Percentiles rank a stretch among this genome's conserved stretches.
Evolutionary conservation across 2,888 invertebrate species (phyloP).

Genomic region (Melieria omissa): DNA sequence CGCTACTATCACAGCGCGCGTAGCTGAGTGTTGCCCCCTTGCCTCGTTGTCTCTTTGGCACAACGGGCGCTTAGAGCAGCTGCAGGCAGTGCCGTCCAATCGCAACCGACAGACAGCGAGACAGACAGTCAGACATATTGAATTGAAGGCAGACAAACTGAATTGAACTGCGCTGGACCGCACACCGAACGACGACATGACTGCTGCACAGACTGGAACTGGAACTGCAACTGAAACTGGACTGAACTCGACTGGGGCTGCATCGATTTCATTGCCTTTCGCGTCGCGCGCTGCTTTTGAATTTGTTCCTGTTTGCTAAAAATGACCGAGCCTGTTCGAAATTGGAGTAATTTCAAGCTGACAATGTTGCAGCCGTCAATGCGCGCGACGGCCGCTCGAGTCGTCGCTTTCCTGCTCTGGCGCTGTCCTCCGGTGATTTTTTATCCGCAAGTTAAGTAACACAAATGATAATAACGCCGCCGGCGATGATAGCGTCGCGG

Average conservation of each 20-base stretch:
- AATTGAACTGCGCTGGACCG: slow-evolving; percentile 9
- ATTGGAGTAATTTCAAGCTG: slow-evolving; percentile 58
- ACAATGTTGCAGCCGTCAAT: slow-evolving; percentile 18
- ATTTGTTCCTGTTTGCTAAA: slow-evolving; percentile 55
- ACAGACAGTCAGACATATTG: slow-evolving; percentile 10
- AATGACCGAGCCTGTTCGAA: slow-evolving; percentile 59
- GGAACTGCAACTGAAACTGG: slow-evolving; percentile 26
- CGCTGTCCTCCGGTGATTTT: slow-evolving; percentile 48
- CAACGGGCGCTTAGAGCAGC: slow-evolving; percentile 40
- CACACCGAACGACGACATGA: slow-evolving; percentile 16
- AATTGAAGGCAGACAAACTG: slow-evolving; percentile 26
- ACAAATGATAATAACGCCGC: slow-evolving; percentile 21
- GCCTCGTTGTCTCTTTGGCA: not conserved
- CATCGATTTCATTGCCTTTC: slow-evolving; percentile 61
- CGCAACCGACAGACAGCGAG: slow-evolving; percentile 6
- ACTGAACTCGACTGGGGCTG: slow-evolving; percentile 19
- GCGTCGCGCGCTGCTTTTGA: slow-evolving; percentile 51
- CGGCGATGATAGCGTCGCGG: slow-evolving; percentile 20
- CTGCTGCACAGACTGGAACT: slow-evolving; percentile 26
- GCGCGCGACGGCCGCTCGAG: not conserved
- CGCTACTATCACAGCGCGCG: not conserved
- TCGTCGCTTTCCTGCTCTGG: not conserved
- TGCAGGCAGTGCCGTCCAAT: slow-evolving; percentile 24
- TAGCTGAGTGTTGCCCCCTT: not conserved
- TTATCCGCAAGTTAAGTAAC: slow-evolving; percentile 43